These are phyloP conservation scores for Melipona bicolor DNA, from an alignment of 2,888 invertebrate species.

Conservation along the genomic window DNA sequence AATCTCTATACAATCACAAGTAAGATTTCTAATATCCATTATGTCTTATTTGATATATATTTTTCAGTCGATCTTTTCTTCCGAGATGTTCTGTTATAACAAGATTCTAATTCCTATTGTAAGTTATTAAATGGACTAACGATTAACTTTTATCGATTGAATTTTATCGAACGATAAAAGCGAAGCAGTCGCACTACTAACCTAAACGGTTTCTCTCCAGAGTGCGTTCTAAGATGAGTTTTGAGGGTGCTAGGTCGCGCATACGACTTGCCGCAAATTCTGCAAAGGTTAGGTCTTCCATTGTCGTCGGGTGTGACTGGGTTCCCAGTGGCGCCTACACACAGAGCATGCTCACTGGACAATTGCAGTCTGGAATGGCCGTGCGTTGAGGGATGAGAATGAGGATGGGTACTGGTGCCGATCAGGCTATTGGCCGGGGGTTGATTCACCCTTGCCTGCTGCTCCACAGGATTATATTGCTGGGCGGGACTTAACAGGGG, in stretches of 20 bases:
- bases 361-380: conserved; percentile 78
- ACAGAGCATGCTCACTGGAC: conserved; percentile 84
- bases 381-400: conserved; percentile 79
- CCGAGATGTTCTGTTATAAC: too few relatives aligned
- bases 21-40: neutral
- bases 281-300: conserved; percentile 94
- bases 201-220: conserved; percentile 96
- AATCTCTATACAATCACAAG: neutral
- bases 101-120: neutral
- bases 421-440: conserved; percentile 81
- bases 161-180: neutral
- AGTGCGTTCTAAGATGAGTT: conserved; percentile 98
- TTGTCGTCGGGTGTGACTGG: conserved; percentile 89
- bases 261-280: conserved; percentile 98
- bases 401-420: conserved; percentile 80
- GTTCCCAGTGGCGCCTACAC: conserved; percentile 84
- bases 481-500: conserved; percentile 83
- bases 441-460: conserved; percentile 82
- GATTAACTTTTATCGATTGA: neutral
- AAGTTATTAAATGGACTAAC: neutral
- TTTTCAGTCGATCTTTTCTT: too few relatives aligned
- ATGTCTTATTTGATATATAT: neutral
- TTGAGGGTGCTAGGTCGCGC: conserved; percentile 98
- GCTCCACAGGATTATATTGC: conserved; percentile 81
- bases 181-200: conserved; percentile 51